These are phyloP conservation scores for Thera britannica DNA, from an alignment of 2,888 invertebrate species.

Conservation along the genomic window DNA sequence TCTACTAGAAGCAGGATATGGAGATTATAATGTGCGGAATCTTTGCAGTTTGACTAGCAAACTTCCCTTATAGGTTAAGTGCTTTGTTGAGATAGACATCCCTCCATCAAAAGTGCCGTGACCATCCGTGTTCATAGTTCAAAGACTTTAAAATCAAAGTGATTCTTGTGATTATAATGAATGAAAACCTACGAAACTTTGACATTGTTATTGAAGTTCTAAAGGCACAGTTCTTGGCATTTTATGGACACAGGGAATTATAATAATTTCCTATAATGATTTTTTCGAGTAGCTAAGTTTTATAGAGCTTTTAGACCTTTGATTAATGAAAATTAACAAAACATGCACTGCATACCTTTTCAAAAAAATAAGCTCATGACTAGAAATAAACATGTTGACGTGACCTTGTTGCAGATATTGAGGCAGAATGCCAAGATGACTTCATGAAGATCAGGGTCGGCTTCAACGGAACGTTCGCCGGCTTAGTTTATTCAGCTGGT, in stretches of 20 bases:
- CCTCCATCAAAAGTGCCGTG: conserved; percentile 10
- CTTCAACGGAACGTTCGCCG: conserved; percentile 95
- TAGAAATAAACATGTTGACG: no score
- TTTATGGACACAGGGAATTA: no score
- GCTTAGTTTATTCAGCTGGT: conserved; percentile 96
- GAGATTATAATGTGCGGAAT: conserved; percentile 41
- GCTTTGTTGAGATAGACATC: conserved; percentile 13
- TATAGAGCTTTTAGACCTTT: no score
- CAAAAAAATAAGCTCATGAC: no score
- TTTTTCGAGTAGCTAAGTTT: no score
- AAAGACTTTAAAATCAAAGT: not conserved
- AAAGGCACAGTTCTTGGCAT: no score
- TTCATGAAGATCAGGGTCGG: conserved; percentile 97
- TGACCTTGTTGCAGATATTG: conserved; percentile 89
- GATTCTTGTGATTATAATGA: no score
- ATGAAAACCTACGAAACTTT: no score
- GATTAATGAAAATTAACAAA: no score
- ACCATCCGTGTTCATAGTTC: not conserved
- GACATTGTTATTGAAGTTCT: no score
- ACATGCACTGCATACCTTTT: no score
- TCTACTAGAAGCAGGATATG: conserved; percentile 45
- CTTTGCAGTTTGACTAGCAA: conserved; percentile 20
- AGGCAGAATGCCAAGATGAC: conserved; percentile 97
- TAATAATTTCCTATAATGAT: no score
- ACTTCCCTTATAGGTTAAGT: conserved; percentile 33